Evolutionary conservation across 2,113 vertebrate genomes (phyloP).

Genomic region (Mellivora capensis): DNA sequence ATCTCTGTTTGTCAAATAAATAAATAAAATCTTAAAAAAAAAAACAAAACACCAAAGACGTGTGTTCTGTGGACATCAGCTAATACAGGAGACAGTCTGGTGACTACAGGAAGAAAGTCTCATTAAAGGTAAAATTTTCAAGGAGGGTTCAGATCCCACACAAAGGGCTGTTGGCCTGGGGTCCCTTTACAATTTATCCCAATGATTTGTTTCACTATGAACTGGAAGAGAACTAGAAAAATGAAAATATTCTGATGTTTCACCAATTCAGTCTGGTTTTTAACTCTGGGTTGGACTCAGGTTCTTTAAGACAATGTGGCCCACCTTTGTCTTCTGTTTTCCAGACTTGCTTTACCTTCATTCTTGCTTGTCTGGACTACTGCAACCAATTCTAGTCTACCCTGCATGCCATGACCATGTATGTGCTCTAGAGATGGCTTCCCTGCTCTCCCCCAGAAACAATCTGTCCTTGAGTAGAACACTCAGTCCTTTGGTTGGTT

Average conservation of each 20-base stretch:
- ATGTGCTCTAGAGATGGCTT: background rate
- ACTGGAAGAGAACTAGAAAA: background rate
- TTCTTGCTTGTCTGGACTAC: background rate
- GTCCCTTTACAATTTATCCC: background rate
- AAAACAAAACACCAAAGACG: too few species aligned
- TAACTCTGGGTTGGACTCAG: background rate
- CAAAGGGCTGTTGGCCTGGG: background rate
- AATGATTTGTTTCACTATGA: background rate
- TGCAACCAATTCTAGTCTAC: background rate
- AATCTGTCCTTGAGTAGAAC: too few species aligned
- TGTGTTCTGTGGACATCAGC: background rate
- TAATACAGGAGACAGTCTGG: background rate
- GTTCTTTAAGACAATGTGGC: background rate
- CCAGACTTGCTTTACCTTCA: background rate
- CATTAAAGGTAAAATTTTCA: background rate
- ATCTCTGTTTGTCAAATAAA: too few species aligned
- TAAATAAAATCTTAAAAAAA: too few species aligned
- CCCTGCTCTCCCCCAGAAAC: background rate
- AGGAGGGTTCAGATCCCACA: background rate
- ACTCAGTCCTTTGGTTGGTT: background rate
- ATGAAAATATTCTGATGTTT: background rate
- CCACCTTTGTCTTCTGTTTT: background rate
- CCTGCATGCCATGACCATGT: accelerated
- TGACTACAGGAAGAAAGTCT: background rate
- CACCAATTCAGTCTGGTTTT: background rate